These are phyloP conservation scores for Polymixis flavicincta DNA, from an alignment of 2,888 invertebrate species.

Conservation along the genomic window DNA sequence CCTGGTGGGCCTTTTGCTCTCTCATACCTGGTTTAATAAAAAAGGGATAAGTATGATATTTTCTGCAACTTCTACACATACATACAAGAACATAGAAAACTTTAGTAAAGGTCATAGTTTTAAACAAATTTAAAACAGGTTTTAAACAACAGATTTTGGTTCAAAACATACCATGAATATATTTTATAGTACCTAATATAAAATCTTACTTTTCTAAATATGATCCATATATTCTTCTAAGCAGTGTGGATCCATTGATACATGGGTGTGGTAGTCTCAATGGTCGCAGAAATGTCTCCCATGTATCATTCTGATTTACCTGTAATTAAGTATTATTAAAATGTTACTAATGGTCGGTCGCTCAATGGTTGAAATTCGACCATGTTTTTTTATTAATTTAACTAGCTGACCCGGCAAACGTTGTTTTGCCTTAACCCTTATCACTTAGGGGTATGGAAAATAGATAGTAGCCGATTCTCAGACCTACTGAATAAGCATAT, in stretches of 20 bases:
- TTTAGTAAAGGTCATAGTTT: too few species aligned
- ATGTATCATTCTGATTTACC: constrained; percentile 97
- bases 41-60: neutral
- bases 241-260: constrained; percentile 93
- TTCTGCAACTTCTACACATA: neutral
- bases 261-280: constrained; percentile 95
- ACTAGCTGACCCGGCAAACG: too few species aligned
- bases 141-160: too few species aligned
- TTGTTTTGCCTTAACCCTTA: too few species aligned
- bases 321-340: constrained; percentile 75
- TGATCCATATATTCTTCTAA: constrained; percentile 84
- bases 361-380: too few species aligned
- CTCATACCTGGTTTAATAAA: constrained; percentile 93
- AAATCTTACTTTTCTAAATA: constrained; percentile 85
- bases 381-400: too few species aligned
- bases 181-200: neutral
- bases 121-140: too few species aligned
- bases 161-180: neutral
- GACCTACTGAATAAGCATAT: too few species aligned
- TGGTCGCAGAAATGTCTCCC: constrained; percentile 95
- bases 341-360: too few species aligned
- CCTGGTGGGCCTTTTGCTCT: constrained; percentile 96
- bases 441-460: too few species aligned
- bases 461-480: too few species aligned
- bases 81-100: neutral